These are phyloP conservation scores for Aricia agestis DNA, from an alignment of 1,140 invertebrate genomes.

Conservation along the genomic window DNA sequence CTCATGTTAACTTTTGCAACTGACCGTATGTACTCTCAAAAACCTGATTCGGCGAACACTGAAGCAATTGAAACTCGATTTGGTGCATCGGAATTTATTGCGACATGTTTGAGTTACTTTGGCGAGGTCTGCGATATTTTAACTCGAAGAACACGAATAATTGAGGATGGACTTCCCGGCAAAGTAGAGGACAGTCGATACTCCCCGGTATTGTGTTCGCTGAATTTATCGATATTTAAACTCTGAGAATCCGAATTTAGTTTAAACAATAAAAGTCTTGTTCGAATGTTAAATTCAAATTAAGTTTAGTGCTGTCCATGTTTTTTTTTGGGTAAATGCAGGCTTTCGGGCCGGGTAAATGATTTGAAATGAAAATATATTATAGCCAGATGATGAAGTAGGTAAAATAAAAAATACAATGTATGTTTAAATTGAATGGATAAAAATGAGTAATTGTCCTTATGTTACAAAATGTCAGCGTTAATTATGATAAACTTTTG, in stretches of 20 bases:
- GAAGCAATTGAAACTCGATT: constrained; percentile 53
- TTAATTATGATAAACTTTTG: too few species aligned
- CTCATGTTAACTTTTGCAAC: constrained; percentile 36
- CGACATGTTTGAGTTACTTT: constrained; percentile 50
- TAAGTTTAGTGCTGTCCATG: too few species aligned
- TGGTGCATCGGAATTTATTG: constrained; percentile 49
- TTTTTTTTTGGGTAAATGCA: too few species aligned
- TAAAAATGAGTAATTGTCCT: too few species aligned
- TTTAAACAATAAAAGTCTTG: constrained; percentile 7
- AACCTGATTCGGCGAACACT: constrained; percentile 40
- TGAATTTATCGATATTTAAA: constrained; percentile 18
- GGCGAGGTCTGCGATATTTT: constrained; percentile 34
- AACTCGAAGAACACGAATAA: constrained; percentile 30
- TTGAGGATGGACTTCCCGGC: constrained; percentile 27
- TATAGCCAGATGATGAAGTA: too few species aligned
- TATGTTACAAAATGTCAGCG: too few species aligned
- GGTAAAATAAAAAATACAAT: too few species aligned
- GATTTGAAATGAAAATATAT: too few species aligned
- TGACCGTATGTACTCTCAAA: constrained; percentile 30
- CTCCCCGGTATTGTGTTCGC: constrained; percentile 1
- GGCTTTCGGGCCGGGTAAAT: too few species aligned
- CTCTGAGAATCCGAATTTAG: not conserved
- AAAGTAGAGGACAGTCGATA: constrained; percentile 14
- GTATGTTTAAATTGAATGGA: too few species aligned
- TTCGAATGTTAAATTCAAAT: too few species aligned